Conservation (phyloP, 2,888 invertebrate species). For the Mamestra brassicae region DNA sequence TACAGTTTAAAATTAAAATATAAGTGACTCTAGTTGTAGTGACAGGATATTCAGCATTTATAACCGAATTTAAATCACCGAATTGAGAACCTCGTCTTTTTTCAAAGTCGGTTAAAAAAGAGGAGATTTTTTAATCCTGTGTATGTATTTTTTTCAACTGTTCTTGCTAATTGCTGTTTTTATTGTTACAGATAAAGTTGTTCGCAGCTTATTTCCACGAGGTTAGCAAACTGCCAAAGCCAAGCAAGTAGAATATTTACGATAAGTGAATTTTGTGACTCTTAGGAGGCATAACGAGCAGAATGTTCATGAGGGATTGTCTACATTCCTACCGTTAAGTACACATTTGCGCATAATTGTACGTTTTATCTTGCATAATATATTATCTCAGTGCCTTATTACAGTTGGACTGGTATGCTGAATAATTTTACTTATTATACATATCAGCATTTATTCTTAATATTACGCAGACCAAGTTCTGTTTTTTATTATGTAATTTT, state of each 20-base stretch:
- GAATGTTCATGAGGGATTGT: constrained; percentile 31
- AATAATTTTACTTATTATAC: constrained; percentile 29
- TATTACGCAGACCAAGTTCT: not conserved
- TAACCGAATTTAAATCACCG: too few species aligned
- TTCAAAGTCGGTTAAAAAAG: too few species aligned
- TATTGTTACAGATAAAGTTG: constrained; percentile 95
- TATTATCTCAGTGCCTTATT: constrained; percentile 49
- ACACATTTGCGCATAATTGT: constrained; percentile 65
- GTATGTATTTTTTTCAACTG: not conserved
- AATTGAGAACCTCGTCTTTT: too few species aligned
- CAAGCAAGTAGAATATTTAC: constrained; percentile 44
- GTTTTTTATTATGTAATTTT: constrained; percentile 26
- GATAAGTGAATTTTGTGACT: constrained; percentile 5
- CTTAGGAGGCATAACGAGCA: constrained; percentile 35
- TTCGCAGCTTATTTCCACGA: constrained; percentile 97
- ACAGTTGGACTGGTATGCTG: constrained; percentile 11
- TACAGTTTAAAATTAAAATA: too few species aligned
- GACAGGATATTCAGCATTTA: too few species aligned
- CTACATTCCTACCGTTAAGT: constrained; percentile 58
- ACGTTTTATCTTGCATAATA: constrained; percentile 57
- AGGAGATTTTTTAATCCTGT: too few species aligned
- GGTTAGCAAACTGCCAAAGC: constrained; percentile 91
- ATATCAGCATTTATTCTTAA: constrained; percentile 31
- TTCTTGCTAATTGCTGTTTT: constrained; percentile 30
- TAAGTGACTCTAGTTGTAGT: too few species aligned